phyloP scores from a whole-genome alignment of 2,113 vertebrate genomes.

The Urocitellus parryii region DNA sequence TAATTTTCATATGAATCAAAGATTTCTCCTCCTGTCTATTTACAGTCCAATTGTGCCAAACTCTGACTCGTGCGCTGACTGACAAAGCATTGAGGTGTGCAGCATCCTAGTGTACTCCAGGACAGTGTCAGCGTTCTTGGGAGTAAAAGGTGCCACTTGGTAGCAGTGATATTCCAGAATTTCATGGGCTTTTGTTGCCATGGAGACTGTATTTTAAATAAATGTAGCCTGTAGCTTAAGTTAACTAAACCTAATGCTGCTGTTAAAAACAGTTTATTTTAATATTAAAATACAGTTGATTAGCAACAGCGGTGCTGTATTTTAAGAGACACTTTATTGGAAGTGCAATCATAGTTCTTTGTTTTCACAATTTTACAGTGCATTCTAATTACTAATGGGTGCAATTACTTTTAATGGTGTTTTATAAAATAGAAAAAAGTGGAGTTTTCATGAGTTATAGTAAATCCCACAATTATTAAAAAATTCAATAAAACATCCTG shows the following conservation, averaged over 20 bases:
- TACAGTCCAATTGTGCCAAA: slow-evolving; percentile 94
- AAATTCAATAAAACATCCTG: slow-evolving; percentile 86
- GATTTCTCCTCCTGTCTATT: slow-evolving; percentile 86
- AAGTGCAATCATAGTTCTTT: slow-evolving; percentile 91
- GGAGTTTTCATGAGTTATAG: slow-evolving; percentile 86
- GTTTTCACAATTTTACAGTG: slow-evolving; percentile 88
- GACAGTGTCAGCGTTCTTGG: slow-evolving; percentile 80
- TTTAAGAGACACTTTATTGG: slow-evolving; percentile 91
- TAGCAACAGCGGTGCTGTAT: slow-evolving; percentile 89
- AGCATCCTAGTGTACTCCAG: slow-evolving; percentile 87
- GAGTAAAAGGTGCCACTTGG: slow-evolving; percentile 84
- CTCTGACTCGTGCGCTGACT: slow-evolving; percentile 88
- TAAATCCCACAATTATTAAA: slow-evolving; percentile 85
- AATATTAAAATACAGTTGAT: slow-evolving; percentile 90
- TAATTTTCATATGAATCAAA: slow-evolving; percentile 84
- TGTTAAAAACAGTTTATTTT: slow-evolving; percentile 91
- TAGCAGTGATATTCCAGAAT: slow-evolving; percentile 84
- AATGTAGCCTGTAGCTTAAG: slow-evolving; percentile 90
- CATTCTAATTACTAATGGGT: slow-evolving; percentile 90
- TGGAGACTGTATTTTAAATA: slow-evolving; percentile 90
- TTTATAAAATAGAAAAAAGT: slow-evolving; percentile 87
- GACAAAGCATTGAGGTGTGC: slow-evolving; percentile 86
- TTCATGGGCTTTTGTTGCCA: slow-evolving; percentile 86
- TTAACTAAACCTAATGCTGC: slow-evolving; percentile 91
- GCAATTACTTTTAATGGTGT: slow-evolving; percentile 90